Percentiles rank a stretch among this genome's conserved stretches.
phyloP scores from a whole-genome alignment of 1,140 invertebrate species.

The Drosophila cardini region DNA sequence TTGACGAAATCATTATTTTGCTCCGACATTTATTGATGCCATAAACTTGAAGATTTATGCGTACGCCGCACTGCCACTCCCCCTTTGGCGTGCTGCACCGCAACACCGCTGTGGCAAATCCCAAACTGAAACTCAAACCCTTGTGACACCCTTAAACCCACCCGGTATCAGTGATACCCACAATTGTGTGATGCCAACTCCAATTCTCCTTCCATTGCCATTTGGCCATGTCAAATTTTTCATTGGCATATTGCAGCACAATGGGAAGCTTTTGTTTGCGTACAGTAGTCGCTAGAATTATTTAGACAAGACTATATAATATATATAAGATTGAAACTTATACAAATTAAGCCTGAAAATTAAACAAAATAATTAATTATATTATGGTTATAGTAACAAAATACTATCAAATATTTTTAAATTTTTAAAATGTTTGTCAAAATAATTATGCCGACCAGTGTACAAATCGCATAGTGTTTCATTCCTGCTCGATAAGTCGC shows the following conservation, averaged over 20 bases:
- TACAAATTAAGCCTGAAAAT: too few species aligned
- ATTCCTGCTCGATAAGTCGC: constrained; percentile 31
- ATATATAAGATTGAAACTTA: too few species aligned
- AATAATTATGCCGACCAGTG: background rate
- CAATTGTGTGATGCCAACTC: constrained; percentile 27
- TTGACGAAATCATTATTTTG: constrained; percentile 83
- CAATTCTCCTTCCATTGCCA: constrained; percentile 43
- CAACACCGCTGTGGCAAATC: constrained; percentile 25
- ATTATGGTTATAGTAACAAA: too few species aligned
- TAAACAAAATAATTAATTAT: too few species aligned
- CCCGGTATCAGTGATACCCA: constrained; percentile 67
- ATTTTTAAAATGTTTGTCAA: too few species aligned
- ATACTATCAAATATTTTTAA: too few species aligned
- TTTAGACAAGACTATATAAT: too few species aligned
- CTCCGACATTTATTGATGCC: constrained; percentile 81
- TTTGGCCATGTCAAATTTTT: constrained; percentile 75
- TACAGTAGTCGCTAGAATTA: background rate
- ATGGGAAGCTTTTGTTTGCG: constrained; percentile 41
- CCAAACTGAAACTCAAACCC: constrained; percentile 12
- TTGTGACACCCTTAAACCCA: constrained; percentile 49
- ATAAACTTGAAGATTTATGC: constrained; percentile 83
- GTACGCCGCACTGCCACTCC: constrained; percentile 54
- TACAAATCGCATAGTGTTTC: constrained; percentile 29
- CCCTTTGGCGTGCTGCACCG: constrained; percentile 28
- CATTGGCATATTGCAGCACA: constrained; percentile 80